Base-by-base conservation (phyloP, 2,888 invertebrate species). In the Plebejus anna region DNA sequence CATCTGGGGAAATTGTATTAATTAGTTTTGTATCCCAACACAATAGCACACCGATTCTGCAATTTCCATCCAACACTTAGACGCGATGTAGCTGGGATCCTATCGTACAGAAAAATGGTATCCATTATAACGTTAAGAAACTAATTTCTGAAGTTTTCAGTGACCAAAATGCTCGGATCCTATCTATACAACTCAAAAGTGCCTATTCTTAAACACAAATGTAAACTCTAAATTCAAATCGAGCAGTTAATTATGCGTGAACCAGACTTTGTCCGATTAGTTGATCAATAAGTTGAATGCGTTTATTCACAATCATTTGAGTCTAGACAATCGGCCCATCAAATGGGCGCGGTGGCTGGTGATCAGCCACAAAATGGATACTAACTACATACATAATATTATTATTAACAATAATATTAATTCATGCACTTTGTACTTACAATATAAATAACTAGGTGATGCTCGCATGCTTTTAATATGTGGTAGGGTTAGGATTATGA, bases 21-120 rank as follows among this genome's bases (percentile, higher is more conserved):
- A 72, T 72, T 72, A 51, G 72, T 72, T 72, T 51, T 47, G 47
- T 72, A 72, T 72, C 42, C 38, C 47, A 72, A 28, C 47, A 72
- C 22, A 22, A 22, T n/a, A 11, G 72, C 38, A 55, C 55, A 16
- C 55, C 38, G 13, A 36, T 32, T 16, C 70, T 70, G 38, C 55
- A 9, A 47, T 47, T 55, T 55, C 11, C 4, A 16, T 4, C 11
- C 55, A 16, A 55, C 16, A 0, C 16, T 47, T 47, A 55, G 9
- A 11, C 9, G 2, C 47, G 47, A 47, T 47, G 9, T 42, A 47
- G 47, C 47, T 2, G 47, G 47, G 47, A 47, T 47, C 9, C 47
- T 47, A 47, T 47, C 1, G 9, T 47, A 47, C 9, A 47, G 2
- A 0, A 11, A 47, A 9, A 47, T 47, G 1, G 9, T 47, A 47